Evolutionary conservation across 92 coral and sea anemone genomes (phyloP), one percentile per base, ranked within the genome.

Genomic region (Paragorgia papillata): DNA sequence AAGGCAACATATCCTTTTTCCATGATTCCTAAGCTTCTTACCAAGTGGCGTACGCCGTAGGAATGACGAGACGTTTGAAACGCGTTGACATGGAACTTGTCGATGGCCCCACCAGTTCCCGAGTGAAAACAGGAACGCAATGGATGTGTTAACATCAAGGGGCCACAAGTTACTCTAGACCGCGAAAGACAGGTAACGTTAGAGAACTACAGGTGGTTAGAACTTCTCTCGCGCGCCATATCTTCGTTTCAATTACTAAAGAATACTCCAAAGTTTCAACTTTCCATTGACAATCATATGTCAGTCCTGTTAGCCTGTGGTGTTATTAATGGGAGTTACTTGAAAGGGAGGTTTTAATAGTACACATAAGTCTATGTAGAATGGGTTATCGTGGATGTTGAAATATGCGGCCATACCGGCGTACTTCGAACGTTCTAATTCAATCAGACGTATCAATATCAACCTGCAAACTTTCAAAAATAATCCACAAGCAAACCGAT

Each of bases 171-270:
- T 70, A 32, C 7, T 8, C 6, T 33, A 50, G 77, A 49, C 77
- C 77, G 77, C 77, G 62, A 70, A 70, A 70, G 77, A 53, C 77
- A 70, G 77, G 77, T 70, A 70, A 46, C 57, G 77, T 49, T 70
- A 24, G 46, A 55, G 20, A 50, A 70, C 61, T 70, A 49, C 77
- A 57, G 77, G 77, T 70, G 77, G 77, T 51, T 54, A 14, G 1
- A 70, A 46, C 74, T 67, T n/a, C 31, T 22, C 28, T 67, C 46
- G 33, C 57, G 15, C 43, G 12, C n/a, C 53, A 46, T 20, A 41
- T 41, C 51, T 67, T 13, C 53, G 26, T n/a, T 67, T 6, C 15
- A 67, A 44, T 6, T 6, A 46, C 17, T n/a, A 46, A 46, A n/a
- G n/a, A 15, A 46, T 46, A 15, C 15, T 46, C 53, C n/a, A 46